These are phyloP conservation scores for Pantala flavescens DNA, from an alignment of 1,140 invertebrate species.

Conservation along the genomic window DNA sequence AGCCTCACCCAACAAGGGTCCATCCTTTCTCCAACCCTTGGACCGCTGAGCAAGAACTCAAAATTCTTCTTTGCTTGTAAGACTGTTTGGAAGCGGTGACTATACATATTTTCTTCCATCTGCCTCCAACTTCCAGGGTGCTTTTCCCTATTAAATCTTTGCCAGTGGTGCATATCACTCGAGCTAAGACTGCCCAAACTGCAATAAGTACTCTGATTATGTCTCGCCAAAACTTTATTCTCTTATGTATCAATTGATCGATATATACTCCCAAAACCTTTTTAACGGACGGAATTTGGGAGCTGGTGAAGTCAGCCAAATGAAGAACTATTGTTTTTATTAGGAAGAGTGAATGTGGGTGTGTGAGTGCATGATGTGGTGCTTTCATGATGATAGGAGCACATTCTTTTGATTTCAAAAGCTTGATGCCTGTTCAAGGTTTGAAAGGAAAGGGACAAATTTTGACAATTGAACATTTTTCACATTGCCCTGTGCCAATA, in stretches of 20 bases:
- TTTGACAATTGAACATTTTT: neutral
- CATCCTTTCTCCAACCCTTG: neutral
- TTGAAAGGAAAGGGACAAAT: neutral
- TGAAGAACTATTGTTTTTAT: neutral
- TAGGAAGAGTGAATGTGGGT: neutral
- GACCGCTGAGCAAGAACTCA: neutral
- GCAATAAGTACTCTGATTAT: neutral
- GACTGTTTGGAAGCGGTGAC: neutral
- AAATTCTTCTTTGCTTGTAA: neutral
- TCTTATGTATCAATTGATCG: too few species aligned
- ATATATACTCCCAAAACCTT: too few species aligned
- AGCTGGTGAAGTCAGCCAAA: neutral
- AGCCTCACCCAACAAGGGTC: neutral
- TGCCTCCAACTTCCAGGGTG: neutral
- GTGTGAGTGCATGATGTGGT: neutral
- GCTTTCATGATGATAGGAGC: neutral
- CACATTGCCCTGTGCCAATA: neutral
- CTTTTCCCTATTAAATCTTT: neutral
- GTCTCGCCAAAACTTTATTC: too few species aligned
- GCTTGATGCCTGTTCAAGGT: neutral
- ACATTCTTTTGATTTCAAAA: neutral
- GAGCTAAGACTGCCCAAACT: conserved; percentile 3
- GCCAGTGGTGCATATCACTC: neutral
- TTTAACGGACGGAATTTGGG: too few species aligned
- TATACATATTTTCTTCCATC: neutral